Conservation (phyloP, 2,113 vertebrate genomes). For the Pseudorasbora parva region DNA sequence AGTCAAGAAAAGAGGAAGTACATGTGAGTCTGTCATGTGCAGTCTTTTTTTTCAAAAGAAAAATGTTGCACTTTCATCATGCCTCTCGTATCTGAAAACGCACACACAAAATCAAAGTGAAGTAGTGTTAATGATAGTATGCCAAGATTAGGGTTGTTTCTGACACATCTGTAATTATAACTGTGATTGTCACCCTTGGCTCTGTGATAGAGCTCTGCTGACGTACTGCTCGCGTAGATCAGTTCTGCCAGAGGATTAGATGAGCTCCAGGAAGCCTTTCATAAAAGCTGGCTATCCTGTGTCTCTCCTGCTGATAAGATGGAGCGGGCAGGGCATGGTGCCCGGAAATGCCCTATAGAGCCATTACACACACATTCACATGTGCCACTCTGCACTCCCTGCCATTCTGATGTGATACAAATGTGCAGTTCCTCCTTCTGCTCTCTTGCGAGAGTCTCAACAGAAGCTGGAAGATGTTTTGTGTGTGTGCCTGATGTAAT, state of each 20-base stretch:
- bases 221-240: neutral
- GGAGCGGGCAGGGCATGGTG: neutral
- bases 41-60: neutral
- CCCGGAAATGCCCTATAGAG: conserved; percentile 15
- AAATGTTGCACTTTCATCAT: conserved; percentile 20
- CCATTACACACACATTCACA: neutral
- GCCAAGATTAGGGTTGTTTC: neutral
- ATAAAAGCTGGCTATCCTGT: neutral
- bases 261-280: neutral
- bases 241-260: conserved; percentile 10
- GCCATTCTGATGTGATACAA: neutral
- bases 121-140: neutral
- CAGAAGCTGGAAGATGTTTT: no score
- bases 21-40: neutral
- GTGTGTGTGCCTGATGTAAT: neutral
- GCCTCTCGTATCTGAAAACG: neutral
- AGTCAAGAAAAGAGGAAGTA: conserved; percentile 22
- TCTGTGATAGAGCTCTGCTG: conserved; percentile 1
- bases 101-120: neutral
- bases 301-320: conserved; percentile 8
- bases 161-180: conserved; percentile 14
- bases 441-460: neutral
- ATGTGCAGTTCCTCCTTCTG: neutral
- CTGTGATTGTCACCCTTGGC: conserved; percentile 7
- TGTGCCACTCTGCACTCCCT: neutral